Conservation (phyloP, 2,888 invertebrate species). For the Itoplectis maculator region DNA sequence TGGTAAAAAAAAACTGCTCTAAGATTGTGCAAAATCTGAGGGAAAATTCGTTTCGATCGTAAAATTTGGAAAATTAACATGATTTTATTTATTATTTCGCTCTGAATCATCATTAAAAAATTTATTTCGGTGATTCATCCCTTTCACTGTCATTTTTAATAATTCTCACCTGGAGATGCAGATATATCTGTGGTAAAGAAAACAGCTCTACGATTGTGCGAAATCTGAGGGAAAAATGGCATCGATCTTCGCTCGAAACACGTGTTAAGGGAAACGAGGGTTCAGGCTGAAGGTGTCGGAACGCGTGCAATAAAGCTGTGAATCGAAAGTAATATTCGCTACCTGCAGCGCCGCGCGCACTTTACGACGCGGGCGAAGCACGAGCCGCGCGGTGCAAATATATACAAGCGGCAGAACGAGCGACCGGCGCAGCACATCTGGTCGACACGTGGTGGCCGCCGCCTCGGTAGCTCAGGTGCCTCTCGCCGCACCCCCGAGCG, state of each 20-base stretch:
- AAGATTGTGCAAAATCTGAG: no score
- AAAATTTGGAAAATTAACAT: background rate
- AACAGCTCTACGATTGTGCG: no score
- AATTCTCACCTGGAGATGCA: no score
- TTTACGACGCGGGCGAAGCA: conserved; percentile 64
- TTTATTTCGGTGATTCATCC: no score
- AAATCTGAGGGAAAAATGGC: background rate
- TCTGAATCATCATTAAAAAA: no score
- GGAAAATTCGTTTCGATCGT: background rate
- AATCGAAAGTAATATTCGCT: conserved; percentile 44
- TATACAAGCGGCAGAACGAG: conserved; percentile 35
- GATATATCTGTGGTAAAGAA: no score
- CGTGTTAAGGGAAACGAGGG: conserved; percentile 42
- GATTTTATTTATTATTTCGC: no score
- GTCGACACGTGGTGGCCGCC: conserved; percentile 74
- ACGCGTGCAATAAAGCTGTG: conserved; percentile 63
- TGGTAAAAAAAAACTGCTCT: no score
- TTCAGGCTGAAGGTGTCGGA: conserved; percentile 43
- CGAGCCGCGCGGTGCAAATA: conserved; percentile 2
- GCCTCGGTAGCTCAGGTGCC: conserved; percentile 67
- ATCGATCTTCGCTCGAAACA: conserved; percentile 32
- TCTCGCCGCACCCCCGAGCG: conserved; percentile 29
- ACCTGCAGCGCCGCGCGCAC: conserved; percentile 59
- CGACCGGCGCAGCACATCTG: conserved; percentile 71
- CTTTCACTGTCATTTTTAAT: no score